Base-by-base conservation (phyloP, 1,140 invertebrate species). In the Zaprionus vittiger region DNA sequence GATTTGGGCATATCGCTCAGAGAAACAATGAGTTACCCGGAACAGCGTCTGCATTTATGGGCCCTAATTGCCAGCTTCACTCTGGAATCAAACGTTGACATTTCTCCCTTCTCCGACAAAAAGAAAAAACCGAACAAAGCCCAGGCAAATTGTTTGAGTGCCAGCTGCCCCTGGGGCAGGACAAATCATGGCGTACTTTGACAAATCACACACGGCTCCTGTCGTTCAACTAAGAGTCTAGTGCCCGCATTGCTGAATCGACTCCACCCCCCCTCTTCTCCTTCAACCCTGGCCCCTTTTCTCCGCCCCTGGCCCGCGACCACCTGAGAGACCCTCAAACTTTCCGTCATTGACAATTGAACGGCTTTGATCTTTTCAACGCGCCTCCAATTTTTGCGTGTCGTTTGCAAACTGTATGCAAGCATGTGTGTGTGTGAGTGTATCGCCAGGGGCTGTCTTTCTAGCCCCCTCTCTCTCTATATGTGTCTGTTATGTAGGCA, bases 281-380 rank as follows among this genome's bases (percentile, higher is more conserved):
- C 26, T 11, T 15, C 37, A 44, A 44, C 70, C 11, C 3, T 17
- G 22, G 14, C 20, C 15, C 5, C 31, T 22, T 31, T 5, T 5
- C 9, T 38, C 5, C 17, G 38, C 37, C 6, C 38, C 9, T 31
- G 22, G 17, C 14, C 26, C 60, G 28, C 44, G 41, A 6, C 44
- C 44, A 66, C 31, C 57, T 59, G 73, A 54, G 47, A 64, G 44
- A 65, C 72, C 68, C 84, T 79, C 49, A 54, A 72, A 63, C 64
- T 90, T 77, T 72, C 75, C 73, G 62, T 67, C 76, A 77, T 70
- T 90, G 85, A 80, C 85, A 90, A 90, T 90, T 85, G 82, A 90
- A 90, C 67, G 76, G 73, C 85, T 90, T 90, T 90, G 85, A 90
- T 90, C 85, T 90, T 90, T 85, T 85, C 81, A 81, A 72, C 81